Conservation (phyloP, 2,113 vertebrate genomes). For the Chaenogobius annularis region DNA sequence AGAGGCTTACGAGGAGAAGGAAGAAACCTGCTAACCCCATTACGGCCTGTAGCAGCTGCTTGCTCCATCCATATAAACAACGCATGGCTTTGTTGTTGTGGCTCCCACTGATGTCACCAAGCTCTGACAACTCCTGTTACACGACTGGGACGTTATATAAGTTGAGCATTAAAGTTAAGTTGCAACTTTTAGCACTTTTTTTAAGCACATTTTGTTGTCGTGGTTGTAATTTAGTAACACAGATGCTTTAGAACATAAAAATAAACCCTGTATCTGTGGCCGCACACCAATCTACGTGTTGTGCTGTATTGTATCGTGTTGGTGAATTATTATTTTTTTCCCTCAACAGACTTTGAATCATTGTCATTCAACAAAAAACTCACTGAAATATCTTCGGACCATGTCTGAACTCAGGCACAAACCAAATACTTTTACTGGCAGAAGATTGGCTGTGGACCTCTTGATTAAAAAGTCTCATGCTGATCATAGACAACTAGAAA, state of each 20-base stretch:
- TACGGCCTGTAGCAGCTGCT: conserved; percentile 36
- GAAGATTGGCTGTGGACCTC: background rate
- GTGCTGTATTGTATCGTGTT: background rate
- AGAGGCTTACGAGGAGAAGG: conserved; percentile 70
- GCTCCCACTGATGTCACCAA: conserved; percentile 18
- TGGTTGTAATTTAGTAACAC: too few species aligned
- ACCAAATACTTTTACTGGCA: background rate
- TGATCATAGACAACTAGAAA: too few species aligned
- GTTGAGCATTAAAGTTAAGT: background rate
- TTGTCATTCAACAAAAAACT: background rate
- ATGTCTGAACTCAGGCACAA: background rate
- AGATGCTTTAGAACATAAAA: too few species aligned
- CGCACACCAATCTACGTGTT: too few species aligned
- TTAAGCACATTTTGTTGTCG: too few species aligned
- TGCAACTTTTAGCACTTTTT: too few species aligned
- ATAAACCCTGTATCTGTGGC: too few species aligned
- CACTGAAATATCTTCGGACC: background rate
- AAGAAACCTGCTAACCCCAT: conserved; percentile 63
- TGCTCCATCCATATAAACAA: conserved; percentile 26
- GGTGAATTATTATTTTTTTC: too few species aligned
- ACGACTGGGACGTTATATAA: background rate
- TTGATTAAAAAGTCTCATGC: background rate
- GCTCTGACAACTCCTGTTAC: background rate
- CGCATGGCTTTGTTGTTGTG: conserved; percentile 58
- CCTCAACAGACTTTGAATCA: background rate